phyloP scores from a whole-genome alignment of 2,797 vertebrate species.

The Spatula clypeata region DNA sequence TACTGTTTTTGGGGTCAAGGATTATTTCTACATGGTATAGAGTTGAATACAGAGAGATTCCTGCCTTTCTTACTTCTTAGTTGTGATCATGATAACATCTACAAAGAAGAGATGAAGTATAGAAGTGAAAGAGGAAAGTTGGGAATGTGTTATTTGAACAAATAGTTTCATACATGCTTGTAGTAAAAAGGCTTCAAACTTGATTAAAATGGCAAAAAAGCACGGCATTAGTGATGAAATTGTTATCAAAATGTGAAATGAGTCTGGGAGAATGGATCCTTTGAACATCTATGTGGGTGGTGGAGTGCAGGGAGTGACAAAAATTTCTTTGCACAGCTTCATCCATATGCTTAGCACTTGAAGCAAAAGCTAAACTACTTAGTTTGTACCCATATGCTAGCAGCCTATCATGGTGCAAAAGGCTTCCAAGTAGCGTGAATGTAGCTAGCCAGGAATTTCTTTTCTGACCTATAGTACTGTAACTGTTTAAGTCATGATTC shows the following conservation, averaged over 20 bases:
- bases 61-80: background rate
- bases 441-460: background rate
- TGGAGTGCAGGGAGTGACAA: background rate
- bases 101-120: background rate
- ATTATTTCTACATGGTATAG: background rate
- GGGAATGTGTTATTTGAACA: background rate
- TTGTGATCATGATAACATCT: background rate
- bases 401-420: background rate
- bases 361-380: background rate
- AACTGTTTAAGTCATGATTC: background rate
- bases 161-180: rapidly evolving
- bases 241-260: background rate
- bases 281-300: background rate
- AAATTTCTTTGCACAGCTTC: background rate
- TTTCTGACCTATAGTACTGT: background rate
- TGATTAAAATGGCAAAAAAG: background rate
- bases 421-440: background rate
- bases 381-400: background rate
- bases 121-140: background rate
- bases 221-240: rapidly evolving
- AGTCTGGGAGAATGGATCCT: background rate
- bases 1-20: background rate
- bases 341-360: background rate
- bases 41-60: background rate
- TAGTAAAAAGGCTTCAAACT: background rate